A percentile compares a stretch with the other conserved stretches of the same genome.
These are phyloP conservation scores for Trissolcus japonicus DNA, from an alignment of 2,888 invertebrate species.

Conservation along the genomic window DNA sequence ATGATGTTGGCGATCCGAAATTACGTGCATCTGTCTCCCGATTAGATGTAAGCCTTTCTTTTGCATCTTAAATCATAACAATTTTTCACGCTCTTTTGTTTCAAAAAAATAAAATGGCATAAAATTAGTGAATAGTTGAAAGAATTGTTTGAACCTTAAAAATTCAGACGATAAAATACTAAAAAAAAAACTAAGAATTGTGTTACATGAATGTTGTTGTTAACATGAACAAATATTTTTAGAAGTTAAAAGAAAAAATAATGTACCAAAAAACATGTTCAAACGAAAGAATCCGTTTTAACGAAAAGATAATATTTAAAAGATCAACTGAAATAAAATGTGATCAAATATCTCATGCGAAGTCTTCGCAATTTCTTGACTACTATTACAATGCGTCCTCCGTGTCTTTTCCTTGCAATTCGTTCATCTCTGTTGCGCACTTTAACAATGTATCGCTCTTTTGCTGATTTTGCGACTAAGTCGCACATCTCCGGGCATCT, in stretches of 20 bases:
- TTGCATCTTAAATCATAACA: neutral
- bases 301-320: neutral
- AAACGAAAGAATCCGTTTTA: neutral
- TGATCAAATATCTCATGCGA: neutral
- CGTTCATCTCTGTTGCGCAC: neutral
- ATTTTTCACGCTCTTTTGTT: neutral
- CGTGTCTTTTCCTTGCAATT: neutral
- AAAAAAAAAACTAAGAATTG: neutral
- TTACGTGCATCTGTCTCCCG: conserved; percentile 8
- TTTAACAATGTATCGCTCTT: conserved; percentile 5
- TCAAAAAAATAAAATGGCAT: neutral
- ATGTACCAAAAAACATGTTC: neutral
- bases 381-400: neutral
- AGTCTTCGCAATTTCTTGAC: neutral
- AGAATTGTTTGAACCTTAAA: neutral
- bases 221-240: neutral
- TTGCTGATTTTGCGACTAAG: conserved; percentile 19
- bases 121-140: neutral
- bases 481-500: conserved; percentile 49
- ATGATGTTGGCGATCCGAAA: conserved; percentile 32
- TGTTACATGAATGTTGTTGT: neutral
- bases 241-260: neutral
- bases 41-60: conserved; percentile 28
- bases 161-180: neutral
- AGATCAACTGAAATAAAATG: conserved; percentile 1